phyloP scores from a whole-genome alignment of 2,797 vertebrate genomes.

The Muscicapa striata region DNA sequence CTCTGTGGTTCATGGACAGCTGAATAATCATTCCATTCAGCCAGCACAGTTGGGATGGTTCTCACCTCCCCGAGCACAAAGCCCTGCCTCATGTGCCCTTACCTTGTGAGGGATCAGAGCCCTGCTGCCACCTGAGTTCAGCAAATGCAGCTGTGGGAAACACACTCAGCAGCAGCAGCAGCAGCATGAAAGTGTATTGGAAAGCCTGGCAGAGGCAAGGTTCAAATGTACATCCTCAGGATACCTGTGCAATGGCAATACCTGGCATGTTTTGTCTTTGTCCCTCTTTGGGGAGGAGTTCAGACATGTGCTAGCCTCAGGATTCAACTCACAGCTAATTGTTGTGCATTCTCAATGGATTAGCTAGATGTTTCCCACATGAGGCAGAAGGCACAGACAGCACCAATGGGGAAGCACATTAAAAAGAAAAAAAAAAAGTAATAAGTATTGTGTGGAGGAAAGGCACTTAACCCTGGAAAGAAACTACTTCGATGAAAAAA shows the following conservation, averaged over 20 bases:
- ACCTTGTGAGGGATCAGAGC: background rate
- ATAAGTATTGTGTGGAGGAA: background rate
- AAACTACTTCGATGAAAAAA: background rate
- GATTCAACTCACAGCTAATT: background rate
- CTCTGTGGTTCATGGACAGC: background rate
- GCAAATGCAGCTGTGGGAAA: background rate
- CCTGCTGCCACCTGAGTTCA: background rate
- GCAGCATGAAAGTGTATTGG: background rate
- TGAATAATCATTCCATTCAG: background rate
- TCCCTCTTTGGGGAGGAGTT: background rate
- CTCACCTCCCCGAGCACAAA: accelerated
- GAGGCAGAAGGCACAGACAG: background rate
- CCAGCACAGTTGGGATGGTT: background rate
- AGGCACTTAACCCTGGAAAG: background rate
- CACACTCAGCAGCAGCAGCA: background rate
- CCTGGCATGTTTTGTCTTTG: accelerated
- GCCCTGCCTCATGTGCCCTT: accelerated
- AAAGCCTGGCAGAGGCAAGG: background rate
- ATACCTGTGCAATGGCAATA: accelerated
- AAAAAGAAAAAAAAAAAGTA: background rate
- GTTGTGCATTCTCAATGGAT: background rate
- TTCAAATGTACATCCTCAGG: background rate
- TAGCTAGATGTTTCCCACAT: background rate
- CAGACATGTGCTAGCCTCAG: accelerated
- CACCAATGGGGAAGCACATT: background rate